A percentile compares a stretch with the other conserved stretches of the same genome.
These are phyloP conservation scores for Willowsia nigromaculata DNA, from an alignment of 2,888 invertebrate species.

Conservation along the genomic window DNA sequence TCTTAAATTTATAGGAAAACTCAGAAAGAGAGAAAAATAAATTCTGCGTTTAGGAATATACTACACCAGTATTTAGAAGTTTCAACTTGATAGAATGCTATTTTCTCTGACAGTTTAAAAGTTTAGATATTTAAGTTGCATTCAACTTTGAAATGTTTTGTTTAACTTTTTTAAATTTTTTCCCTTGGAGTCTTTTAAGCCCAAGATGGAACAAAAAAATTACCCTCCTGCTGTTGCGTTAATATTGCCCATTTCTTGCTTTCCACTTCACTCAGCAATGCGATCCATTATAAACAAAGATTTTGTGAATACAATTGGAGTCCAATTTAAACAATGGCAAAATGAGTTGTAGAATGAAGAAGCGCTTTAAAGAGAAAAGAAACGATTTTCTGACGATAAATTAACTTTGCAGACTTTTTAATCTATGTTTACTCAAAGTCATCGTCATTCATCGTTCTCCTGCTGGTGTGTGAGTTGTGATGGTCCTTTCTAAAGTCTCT, in stretches of 20 bases:
- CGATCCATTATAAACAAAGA: conserved; percentile 20
- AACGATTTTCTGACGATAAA: conserved; percentile 63
- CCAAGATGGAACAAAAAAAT: neutral
- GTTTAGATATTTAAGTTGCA: conserved; percentile 13
- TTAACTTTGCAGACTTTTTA: conserved; percentile 63
- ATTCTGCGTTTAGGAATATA: neutral
- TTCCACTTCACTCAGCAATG: neutral
- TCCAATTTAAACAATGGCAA: conserved; percentile 20
- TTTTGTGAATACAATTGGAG: conserved; percentile 34
- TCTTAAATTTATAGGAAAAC: neutral
- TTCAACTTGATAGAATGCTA: neutral
- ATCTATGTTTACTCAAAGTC: conserved; percentile 69
- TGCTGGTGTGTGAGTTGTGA: conserved; percentile 2
- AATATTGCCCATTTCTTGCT: neutral
- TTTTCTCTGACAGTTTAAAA: conserved; percentile 31
- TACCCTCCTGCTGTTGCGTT: conserved; percentile 15
- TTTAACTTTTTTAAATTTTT: conserved; percentile 10
- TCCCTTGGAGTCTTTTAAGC: neutral
- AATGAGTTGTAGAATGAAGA: neutral
- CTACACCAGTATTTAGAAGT: neutral
- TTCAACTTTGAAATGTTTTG: conserved; percentile 45
- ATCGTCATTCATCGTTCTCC: conserved; percentile 56
- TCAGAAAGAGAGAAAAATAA: neutral
- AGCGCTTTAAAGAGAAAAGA: conserved; percentile 21
- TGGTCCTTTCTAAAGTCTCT: conserved; percentile 33